Evolutionary conservation across 2,888 invertebrate genomes (phyloP).

Genomic region (Ganaspis brasiliensis): DNA sequence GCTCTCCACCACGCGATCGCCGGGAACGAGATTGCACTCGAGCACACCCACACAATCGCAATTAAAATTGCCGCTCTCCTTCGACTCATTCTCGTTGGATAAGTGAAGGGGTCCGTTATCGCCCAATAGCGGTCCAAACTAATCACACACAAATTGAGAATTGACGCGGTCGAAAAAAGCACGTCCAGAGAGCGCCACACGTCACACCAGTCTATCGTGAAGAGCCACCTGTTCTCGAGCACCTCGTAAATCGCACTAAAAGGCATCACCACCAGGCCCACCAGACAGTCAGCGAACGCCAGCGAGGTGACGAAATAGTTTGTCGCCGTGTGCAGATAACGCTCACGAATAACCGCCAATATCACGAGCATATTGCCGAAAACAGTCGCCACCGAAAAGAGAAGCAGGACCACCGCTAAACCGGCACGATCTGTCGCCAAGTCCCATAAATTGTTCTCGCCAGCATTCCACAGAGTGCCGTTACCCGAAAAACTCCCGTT

Average conservation of each 20-base stretch:
- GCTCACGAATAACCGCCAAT: constrained; percentile 94
- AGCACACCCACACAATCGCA: constrained; percentile 97
- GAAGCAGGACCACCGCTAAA: constrained; percentile 89
- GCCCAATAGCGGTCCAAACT: constrained; percentile 99
- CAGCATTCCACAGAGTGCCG: constrained; percentile 53
- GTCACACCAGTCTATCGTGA: constrained; percentile 98
- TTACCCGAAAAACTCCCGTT: constrained; percentile 68
- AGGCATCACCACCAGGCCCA: constrained; percentile 98
- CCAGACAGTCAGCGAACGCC: constrained; percentile 97
- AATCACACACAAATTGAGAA: constrained; percentile 98
- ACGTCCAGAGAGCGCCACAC: constrained; percentile 99
- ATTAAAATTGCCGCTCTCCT: constrained; percentile 93
- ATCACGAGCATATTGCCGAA: constrained; percentile 98
- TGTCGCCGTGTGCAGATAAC: constrained; percentile 97
- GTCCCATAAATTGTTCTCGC: constrained; percentile 71
- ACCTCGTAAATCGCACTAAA: constrained; percentile 96
- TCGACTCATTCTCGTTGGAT: constrained; percentile 96
- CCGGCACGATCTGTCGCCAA: constrained; percentile 87
- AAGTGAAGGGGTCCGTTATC: constrained; percentile 98
- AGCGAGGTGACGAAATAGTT: constrained; percentile 98
- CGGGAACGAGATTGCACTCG: constrained; percentile 98
- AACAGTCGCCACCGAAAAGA: constrained; percentile 95
- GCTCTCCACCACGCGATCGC: constrained; percentile 98
- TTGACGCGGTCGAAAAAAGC: constrained; percentile 97
- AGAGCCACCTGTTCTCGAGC: constrained; percentile 95